Base-by-base conservation (phyloP, 1,140 invertebrate species). In the Lepidurus apus region DNA sequence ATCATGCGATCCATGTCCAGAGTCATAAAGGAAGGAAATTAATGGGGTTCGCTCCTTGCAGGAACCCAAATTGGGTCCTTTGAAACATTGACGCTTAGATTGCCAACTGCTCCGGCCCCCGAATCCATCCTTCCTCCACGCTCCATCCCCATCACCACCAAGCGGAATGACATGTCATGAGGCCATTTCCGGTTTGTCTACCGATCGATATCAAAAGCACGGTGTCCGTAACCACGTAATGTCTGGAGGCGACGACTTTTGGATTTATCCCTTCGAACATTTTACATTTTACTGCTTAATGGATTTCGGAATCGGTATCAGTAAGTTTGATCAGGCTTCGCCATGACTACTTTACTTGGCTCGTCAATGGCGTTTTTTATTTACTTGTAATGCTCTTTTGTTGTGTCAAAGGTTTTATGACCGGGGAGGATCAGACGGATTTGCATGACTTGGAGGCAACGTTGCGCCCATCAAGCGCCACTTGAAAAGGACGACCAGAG, bases 141-240 rank as follows among this genome's bases (percentile, higher is more conserved):
- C 34, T 34, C 34, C 34, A 34, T 34, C 34, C 2, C 34, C 34
- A 26, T 26, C 26, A 34, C 34, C 3, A 34, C 2, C 34, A 2
- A 34, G 34, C 34, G 3, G 34, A 34, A 34, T 34, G 34, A 34
- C 34, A 34, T 34, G 34, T 65, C 53, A 13, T 65, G n/a, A 7
- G 53, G 53, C 13, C 21, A n/a, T 65, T 65, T 65, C 13, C 17
- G 45, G 17, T 47, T 17, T 65, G 6, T 65, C 21, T 65, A 3
- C 9, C 53, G 53, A 65, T 65, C 53, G 53, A 65, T 65, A 65
- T 65, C 53, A 21, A 65, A 65, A 17, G 53, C 53, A 65, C 53
- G 53, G 34, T 34, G 34, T 34, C 34, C 34, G 34, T 3, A 34
- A 34, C 34, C 34, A 34, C 34, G 34, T 34, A 34, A 34, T 34